Conservation (phyloP, 2,797 vertebrate species). For the Anabacerthia variegaticeps region DNA sequence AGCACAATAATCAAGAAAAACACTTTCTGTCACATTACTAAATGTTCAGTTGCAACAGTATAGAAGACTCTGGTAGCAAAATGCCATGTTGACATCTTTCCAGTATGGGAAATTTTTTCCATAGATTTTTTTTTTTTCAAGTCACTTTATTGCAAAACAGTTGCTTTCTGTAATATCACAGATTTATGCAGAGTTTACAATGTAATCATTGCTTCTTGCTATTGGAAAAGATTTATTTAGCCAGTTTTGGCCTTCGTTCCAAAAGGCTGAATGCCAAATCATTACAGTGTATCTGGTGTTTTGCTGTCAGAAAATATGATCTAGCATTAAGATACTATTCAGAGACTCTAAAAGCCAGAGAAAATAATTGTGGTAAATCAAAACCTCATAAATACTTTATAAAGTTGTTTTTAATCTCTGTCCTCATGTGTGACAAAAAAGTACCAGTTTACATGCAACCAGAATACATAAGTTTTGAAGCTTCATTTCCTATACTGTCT, state of each 20-base stretch:
- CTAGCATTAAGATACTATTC: conserved; percentile 63
- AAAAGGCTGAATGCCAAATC: conserved; percentile 68
- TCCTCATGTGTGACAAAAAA: conserved; percentile 65
- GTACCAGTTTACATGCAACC: conserved; percentile 46
- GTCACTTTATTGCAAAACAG: conserved; percentile 54
- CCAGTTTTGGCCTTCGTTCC: conserved; percentile 59
- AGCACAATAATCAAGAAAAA: not conserved
- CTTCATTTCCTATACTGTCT: conserved; percentile 41
- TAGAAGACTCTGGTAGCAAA: conserved; percentile 5
- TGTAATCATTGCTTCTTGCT: conserved; percentile 63
- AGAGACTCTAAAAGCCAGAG: conserved; percentile 59
- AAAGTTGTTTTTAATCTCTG: conserved; percentile 62
- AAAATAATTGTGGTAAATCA: conserved; percentile 69
- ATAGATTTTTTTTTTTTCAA: not conserved
- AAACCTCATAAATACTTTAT: conserved; percentile 72
- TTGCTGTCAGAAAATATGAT: conserved; percentile 74
- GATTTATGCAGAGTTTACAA: conserved; percentile 67
- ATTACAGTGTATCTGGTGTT: conserved; percentile 73
- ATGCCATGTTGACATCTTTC: conserved; percentile 27
- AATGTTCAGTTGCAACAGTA: not conserved
- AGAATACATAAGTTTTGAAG: conserved; percentile 42
- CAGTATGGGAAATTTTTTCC: not conserved
- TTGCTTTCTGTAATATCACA: conserved; percentile 63
- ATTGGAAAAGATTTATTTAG: conserved; percentile 71
- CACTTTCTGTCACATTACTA: not conserved